A percentile compares a stretch with the other conserved stretches of the same genome.
Conservation (phyloP, 2,797 vertebrate genomes). For the Glossophaga mutica region DNA sequence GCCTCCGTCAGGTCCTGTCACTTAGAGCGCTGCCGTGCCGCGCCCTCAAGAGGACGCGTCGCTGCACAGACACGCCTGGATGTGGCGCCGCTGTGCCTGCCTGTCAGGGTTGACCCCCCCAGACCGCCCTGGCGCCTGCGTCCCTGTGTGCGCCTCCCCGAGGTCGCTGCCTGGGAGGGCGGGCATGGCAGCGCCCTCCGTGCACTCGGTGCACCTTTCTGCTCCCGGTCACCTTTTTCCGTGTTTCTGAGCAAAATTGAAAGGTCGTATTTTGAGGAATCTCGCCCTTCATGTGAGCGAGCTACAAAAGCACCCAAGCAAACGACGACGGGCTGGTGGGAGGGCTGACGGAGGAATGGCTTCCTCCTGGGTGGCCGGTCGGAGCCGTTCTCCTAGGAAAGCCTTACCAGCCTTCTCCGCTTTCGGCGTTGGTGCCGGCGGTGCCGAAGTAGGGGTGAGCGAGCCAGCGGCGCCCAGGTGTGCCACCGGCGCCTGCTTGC, state of each 20-base stretch:
- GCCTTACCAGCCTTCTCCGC: not conserved
- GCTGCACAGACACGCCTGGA: not conserved
- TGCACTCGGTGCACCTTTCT: not conserved
- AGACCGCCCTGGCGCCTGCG: not conserved
- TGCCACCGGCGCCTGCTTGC: accelerated
- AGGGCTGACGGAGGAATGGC: not conserved
- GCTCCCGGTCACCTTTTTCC: not conserved
- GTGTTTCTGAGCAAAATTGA: not conserved
- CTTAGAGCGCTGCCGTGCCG: not conserved
- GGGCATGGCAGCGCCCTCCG: not conserved
- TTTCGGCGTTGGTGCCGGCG: not conserved
- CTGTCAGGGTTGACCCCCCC: not conserved
- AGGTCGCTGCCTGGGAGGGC: not conserved
- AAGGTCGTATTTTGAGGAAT: slow-evolving; percentile 18
- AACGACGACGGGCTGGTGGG: not conserved
- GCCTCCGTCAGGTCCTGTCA: not conserved
- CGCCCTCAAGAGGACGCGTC: not conserved
- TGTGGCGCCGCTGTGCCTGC: not conserved
- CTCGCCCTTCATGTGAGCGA: not conserved
- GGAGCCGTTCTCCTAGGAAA: accelerated
- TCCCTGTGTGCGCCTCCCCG: not conserved
- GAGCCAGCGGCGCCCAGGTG: accelerated
- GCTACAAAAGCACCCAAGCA: not conserved
- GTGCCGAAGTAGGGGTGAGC: not conserved
- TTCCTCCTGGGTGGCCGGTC: not conserved